phyloP scores from a whole-genome alignment of 1,140 invertebrate genomes.

The Drosophila athabasca region DNA sequence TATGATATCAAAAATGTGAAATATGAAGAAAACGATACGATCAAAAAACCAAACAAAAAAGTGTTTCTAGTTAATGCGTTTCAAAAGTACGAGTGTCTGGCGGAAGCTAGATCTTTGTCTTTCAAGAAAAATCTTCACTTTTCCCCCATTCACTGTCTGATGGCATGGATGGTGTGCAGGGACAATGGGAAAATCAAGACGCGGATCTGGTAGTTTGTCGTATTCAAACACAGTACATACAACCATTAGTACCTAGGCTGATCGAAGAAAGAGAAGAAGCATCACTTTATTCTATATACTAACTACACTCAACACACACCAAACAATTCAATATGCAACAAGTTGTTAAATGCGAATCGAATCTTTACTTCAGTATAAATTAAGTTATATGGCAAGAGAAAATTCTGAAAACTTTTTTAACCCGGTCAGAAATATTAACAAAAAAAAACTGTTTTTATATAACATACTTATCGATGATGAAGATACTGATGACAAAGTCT shows the following conservation, averaged over 20 bases:
- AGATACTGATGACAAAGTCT: slow-evolving; percentile 69
- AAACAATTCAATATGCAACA: slow-evolving; percentile 59
- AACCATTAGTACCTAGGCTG: slow-evolving; percentile 57
- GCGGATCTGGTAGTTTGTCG: slow-evolving; percentile 27
- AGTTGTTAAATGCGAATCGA: slow-evolving; percentile 58
- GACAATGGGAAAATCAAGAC: slow-evolving; percentile 3
- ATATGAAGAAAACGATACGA: slow-evolving; percentile 45
- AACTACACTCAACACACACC: slow-evolving; percentile 27
- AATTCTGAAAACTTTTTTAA: slow-evolving; percentile 58
- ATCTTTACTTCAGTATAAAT: slow-evolving; percentile 78
- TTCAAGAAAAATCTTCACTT: slow-evolving; percentile 7
- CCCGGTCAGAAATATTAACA: slow-evolving; percentile 73
- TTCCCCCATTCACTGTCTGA: no score
- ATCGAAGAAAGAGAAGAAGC: slow-evolving; percentile 36
- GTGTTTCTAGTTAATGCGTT: slow-evolving; percentile 69
- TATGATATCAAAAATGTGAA: slow-evolving; percentile 46
- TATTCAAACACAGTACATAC: no score
- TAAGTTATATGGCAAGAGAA: slow-evolving; percentile 69
- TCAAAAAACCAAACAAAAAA: slow-evolving; percentile 45
- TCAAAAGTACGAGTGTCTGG: slow-evolving; percentile 12
- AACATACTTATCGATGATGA: slow-evolving; percentile 68
- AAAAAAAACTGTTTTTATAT: slow-evolving; percentile 72
- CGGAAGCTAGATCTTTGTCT: background rate
- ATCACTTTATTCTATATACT: slow-evolving; percentile 51
- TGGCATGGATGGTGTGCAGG: no score